These are phyloP conservation scores for Phyllotreta striolata DNA, from an alignment of 2,888 invertebrate genomes.

Conservation along the genomic window DNA sequence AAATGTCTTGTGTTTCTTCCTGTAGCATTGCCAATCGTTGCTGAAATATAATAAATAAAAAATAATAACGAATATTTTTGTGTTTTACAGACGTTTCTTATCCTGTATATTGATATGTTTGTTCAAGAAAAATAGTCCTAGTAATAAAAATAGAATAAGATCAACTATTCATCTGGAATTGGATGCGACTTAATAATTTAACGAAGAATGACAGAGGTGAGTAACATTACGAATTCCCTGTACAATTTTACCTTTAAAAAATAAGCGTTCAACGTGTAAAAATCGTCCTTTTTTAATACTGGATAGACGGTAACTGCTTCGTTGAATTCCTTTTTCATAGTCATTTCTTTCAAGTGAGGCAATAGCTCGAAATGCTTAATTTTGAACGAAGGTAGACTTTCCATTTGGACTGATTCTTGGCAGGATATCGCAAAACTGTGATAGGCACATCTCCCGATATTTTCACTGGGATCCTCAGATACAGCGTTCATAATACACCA, in stretches of 20 bases:
- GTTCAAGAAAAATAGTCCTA: not conserved
- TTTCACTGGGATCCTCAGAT: conserved; percentile 83
- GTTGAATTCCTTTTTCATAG: conserved; percentile 62
- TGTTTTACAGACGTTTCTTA: not conserved
- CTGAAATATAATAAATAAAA: conserved; percentile 44
- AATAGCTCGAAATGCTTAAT: conserved; percentile 61
- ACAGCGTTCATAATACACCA: conserved; percentile 90
- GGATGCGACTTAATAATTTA: conserved; percentile 3
- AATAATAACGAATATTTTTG: not conserved
- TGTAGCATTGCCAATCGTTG: conserved; percentile 50
- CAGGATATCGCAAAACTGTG: conserved; percentile 75
- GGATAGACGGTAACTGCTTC: conserved; percentile 73
- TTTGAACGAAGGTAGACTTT: conserved; percentile 60
- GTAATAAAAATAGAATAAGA: not conserved
- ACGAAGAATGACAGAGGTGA: conserved; percentile 28
- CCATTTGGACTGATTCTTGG: conserved; percentile 63
- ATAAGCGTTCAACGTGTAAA: conserved; percentile 77
- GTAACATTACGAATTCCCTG: conserved; percentile 32
- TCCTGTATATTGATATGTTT: conserved; percentile 10
- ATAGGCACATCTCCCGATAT: conserved; percentile 86
- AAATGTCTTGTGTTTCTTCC: conserved; percentile 49
- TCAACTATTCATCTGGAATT: conserved; percentile 6
- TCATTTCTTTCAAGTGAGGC: conserved; percentile 58
- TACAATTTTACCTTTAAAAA: conserved; percentile 69
- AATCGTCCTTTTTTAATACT: conserved; percentile 67